phyloP scores from a whole-genome alignment of 2,113 vertebrate species.

The Chaetorhynchus papuensis region DNA sequence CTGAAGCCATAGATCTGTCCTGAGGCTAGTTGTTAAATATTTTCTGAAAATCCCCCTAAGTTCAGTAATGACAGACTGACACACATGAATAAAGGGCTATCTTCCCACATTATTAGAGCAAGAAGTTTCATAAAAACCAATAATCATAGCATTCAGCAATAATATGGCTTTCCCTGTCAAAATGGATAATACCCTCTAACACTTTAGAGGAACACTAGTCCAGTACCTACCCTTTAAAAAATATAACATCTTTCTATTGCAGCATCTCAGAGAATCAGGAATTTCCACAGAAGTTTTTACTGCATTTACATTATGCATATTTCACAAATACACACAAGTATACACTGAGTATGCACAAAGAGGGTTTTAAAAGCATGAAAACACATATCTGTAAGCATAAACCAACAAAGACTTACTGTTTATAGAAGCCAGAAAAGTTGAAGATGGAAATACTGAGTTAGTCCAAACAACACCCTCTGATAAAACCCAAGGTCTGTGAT shows the following conservation, averaged over 20 bases:
- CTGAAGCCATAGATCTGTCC: neutral
- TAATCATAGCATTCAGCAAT: neutral
- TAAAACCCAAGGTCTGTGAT: conserved; percentile 57
- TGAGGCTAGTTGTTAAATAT: neutral
- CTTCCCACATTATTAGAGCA: neutral
- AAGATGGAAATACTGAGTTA: conserved; percentile 6
- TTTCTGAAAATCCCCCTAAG: neutral
- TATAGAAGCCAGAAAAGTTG: conserved; percentile 19
- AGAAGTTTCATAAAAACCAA: neutral
- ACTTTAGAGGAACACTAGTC: neutral
- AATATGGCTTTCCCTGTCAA: neutral
- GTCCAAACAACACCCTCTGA: conserved; percentile 39
- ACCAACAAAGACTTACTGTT: neutral
- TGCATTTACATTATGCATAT: neutral
- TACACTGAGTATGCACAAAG: neutral
- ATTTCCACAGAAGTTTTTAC: neutral
- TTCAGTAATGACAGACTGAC: neutral
- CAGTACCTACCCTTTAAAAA: neutral
- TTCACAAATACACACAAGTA: neutral
- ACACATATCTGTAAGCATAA: neutral
- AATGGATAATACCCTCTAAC: neutral
- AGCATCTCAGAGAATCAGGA: neutral
- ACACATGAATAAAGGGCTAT: neutral
- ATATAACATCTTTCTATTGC: neutral
- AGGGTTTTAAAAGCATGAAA: neutral